Conservation (phyloP, 2,888 invertebrate genomes). For the Tyria jacobaeae region DNA sequence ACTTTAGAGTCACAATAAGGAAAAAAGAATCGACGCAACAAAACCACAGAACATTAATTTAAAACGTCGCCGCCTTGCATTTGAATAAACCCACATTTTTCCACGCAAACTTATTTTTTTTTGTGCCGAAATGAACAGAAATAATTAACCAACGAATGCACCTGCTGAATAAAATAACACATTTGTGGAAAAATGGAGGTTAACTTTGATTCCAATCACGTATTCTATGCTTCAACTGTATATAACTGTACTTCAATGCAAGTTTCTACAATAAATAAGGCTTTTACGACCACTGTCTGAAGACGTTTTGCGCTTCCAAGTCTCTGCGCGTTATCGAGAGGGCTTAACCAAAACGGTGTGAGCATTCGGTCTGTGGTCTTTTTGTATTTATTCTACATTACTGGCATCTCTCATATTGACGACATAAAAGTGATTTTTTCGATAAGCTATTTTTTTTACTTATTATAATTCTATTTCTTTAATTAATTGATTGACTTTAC, state of each 20-base stretch:
- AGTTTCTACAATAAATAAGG: constrained; percentile 51
- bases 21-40: constrained; percentile 11
- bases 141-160: constrained; percentile 27
- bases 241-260: constrained; percentile 51
- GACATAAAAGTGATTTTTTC: not conserved
- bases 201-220: constrained; percentile 40
- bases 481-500: no score
- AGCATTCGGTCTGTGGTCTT: constrained; percentile 55
- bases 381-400: not conserved
- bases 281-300: constrained; percentile 44
- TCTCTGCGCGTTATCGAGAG: constrained; percentile 53
- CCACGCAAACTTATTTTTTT: constrained; percentile 18
- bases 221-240: constrained; percentile 39
- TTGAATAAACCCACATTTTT: constrained; percentile 16
- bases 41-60: constrained; percentile 15
- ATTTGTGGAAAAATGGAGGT: constrained; percentile 8
- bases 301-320: constrained; percentile 50
- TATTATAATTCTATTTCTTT: no score
- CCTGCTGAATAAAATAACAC: constrained; percentile 27
- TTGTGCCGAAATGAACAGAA: constrained; percentile 13
- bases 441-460: not conserved
- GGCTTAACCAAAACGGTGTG: constrained; percentile 63
- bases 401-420: not conserved
- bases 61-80: constrained; percentile 14
- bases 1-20: constrained; percentile 7